These are phyloP conservation scores for Suillia variegata DNA, from an alignment of 2,888 invertebrate species.

Conservation along the genomic window DNA sequence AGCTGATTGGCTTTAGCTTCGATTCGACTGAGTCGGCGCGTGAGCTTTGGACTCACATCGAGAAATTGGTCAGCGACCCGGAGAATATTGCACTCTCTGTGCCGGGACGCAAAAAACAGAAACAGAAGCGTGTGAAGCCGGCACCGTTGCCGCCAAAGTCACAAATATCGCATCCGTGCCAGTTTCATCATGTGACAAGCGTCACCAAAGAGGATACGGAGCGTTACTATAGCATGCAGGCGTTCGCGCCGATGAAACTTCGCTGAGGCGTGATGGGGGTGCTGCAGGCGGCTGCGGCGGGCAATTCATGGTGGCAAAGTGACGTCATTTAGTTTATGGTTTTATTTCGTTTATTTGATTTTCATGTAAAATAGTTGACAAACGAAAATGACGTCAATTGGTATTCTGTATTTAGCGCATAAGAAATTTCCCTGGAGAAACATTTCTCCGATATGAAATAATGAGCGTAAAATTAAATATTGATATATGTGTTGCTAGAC, in stretches of 20 bases:
- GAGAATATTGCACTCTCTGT: conserved; percentile 77
- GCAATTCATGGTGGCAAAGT: conserved; percentile 18
- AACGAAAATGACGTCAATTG: not conserved
- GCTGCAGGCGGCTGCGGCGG: conserved; percentile 36
- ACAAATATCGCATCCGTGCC: conserved; percentile 83
- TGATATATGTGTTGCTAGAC: conserved; percentile 7
- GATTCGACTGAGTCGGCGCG: conserved; percentile 75
- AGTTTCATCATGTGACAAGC: conserved; percentile 82
- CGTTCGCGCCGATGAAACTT: conserved; percentile 63
- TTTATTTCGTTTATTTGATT: not conserved
- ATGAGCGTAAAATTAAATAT: not conserved
- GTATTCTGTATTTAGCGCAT: conserved; percentile 4
- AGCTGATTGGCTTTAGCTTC: conserved; percentile 79
- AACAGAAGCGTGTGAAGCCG: conserved; percentile 64
- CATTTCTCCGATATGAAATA: not conserved
- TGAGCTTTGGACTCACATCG: conserved; percentile 73
- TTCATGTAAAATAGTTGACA: not conserved
- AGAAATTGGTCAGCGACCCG: conserved; percentile 74
- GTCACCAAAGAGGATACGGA: conserved; percentile 72
- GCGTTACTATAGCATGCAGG: conserved; percentile 72
- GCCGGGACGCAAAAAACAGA: conserved; percentile 66
- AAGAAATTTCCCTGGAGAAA: conserved; percentile 8
- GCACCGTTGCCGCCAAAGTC: conserved; percentile 74
- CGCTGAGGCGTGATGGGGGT: conserved; percentile 38
- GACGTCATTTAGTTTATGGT: not conserved